A percentile compares a stretch with the other conserved stretches of the same genome.
These are phyloP conservation scores for Tapirus indicus DNA, from an alignment of 2,797 vertebrate species.

Conservation along the genomic window DNA sequence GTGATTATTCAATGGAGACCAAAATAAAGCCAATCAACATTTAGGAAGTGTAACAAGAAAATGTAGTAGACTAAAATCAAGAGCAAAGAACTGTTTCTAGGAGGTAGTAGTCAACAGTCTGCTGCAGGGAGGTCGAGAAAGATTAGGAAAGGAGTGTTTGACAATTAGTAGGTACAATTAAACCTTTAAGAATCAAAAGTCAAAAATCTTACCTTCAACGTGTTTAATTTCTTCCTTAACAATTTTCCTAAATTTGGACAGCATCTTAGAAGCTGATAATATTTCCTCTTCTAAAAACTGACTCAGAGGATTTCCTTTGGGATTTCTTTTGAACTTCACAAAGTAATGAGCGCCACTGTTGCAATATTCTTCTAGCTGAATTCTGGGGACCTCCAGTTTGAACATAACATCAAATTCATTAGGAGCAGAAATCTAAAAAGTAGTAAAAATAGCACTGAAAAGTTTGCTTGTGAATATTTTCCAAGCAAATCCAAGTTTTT, in stretches of 20 bases:
- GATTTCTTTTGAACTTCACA: slow-evolving; percentile 88
- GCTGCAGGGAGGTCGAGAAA: background rate
- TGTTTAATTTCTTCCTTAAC: slow-evolving; percentile 87
- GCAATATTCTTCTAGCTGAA: slow-evolving; percentile 82
- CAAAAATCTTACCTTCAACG: slow-evolving; percentile 83
- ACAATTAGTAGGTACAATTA: background rate
- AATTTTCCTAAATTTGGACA: slow-evolving; percentile 88
- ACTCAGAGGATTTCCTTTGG: slow-evolving; percentile 70
- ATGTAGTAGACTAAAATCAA: background rate
- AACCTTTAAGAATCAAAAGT: background rate
- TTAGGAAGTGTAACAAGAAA: background rate
- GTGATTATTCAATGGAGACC: background rate
- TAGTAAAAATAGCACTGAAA: slow-evolving; percentile 55
- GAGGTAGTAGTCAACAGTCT: background rate
- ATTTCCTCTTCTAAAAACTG: slow-evolving; percentile 86
- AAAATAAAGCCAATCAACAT: background rate
- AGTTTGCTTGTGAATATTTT: slow-evolving; percentile 13
- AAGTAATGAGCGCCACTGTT: slow-evolving; percentile 89
- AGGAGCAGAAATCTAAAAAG: slow-evolving; percentile 90
- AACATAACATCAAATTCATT: slow-evolving; percentile 96
- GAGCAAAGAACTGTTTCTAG: background rate
- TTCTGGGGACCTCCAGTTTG: slow-evolving; percentile 85
- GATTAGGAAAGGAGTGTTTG: background rate
- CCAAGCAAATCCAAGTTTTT: background rate
- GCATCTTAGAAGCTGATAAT: slow-evolving; percentile 90